phyloP scores from a whole-genome alignment of 2,888 invertebrate genomes.

The Margaritifera margaritifera region DNA sequence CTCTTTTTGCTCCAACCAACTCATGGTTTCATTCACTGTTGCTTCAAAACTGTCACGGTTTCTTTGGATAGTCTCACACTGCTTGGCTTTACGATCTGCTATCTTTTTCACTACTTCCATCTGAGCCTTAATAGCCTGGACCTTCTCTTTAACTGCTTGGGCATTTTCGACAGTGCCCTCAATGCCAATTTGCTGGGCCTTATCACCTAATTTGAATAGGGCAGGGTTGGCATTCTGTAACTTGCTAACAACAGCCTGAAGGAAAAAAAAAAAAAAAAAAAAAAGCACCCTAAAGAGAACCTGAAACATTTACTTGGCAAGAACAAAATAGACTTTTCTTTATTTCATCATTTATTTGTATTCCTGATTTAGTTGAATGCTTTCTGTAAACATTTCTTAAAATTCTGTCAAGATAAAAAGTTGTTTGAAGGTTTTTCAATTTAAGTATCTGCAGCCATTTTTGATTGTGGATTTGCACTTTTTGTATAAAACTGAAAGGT shows the following conservation, averaged over 20 bases:
- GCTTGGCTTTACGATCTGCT: slow-evolving; percentile 89
- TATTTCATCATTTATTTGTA: too few relatives aligned
- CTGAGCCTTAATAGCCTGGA: slow-evolving; percentile 87
- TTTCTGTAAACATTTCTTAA: too few relatives aligned
- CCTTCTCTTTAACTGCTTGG: slow-evolving; percentile 86
- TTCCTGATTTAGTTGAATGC: too few relatives aligned
- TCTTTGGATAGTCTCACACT: slow-evolving; percentile 81
- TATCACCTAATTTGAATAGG: slow-evolving; percentile 89
- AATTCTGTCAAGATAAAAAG: too few relatives aligned
- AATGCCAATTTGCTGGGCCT: slow-evolving; percentile 92
- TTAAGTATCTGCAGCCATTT: too few relatives aligned
- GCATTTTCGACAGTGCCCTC: slow-evolving; percentile 82
- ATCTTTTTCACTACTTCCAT: slow-evolving; percentile 82
- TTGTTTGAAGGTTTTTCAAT: too few relatives aligned
- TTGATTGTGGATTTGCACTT: too few relatives aligned
- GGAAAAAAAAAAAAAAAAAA: background rate
- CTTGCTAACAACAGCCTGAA: slow-evolving; percentile 44
- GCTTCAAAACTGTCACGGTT: slow-evolving; percentile 59
- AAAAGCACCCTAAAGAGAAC: too few relatives aligned
- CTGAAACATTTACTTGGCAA: too few relatives aligned
- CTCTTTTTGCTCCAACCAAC: slow-evolving; percentile 62
- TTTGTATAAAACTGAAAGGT: too few relatives aligned
- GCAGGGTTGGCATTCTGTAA: slow-evolving; percentile 79
- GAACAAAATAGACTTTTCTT: too few relatives aligned
- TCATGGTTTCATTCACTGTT: slow-evolving; percentile 51